phyloP scores from a whole-genome alignment of 2,797 vertebrate species.

The Rhinogobio ventralis region DNA sequence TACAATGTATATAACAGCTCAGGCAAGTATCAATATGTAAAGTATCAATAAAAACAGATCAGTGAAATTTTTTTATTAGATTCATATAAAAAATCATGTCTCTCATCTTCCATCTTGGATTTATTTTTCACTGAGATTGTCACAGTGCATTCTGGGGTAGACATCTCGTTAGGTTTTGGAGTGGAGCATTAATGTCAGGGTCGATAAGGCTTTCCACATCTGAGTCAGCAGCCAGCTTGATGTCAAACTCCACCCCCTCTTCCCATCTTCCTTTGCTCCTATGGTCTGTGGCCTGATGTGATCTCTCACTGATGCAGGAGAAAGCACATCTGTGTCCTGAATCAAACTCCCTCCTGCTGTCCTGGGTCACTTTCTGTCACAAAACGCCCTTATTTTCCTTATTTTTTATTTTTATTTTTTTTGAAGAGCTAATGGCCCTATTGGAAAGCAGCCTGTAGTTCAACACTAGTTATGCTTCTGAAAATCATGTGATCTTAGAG shows the following conservation, averaged over 20 bases:
- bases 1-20: no score
- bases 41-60: background rate
- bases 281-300: constrained; percentile 1
- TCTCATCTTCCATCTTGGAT: background rate
- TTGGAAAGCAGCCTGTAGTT: constrained; percentile 24
- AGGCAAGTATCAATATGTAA: background rate
- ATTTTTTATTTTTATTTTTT: no score
- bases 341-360: constrained; percentile 16
- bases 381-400: background rate
- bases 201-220: constrained; percentile 23
- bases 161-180: constrained; percentile 8
- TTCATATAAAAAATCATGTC: background rate
- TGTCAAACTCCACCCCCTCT: background rate
- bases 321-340: constrained; percentile 27
- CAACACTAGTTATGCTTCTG: background rate
- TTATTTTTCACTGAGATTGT: background rate
- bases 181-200: constrained; percentile 8
- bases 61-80: background rate
- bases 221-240: constrained; percentile 38
- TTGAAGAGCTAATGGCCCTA: constrained; percentile 4
- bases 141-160: background rate
- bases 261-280: constrained; percentile 9
- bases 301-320: constrained; percentile 32
- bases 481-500: constrained; percentile 1
- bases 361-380: constrained; percentile 23